Percentiles rank a stretch among this genome's conserved stretches.
Conservation (phyloP, 2,888 invertebrate species). For the Tiphia femorata region DNA sequence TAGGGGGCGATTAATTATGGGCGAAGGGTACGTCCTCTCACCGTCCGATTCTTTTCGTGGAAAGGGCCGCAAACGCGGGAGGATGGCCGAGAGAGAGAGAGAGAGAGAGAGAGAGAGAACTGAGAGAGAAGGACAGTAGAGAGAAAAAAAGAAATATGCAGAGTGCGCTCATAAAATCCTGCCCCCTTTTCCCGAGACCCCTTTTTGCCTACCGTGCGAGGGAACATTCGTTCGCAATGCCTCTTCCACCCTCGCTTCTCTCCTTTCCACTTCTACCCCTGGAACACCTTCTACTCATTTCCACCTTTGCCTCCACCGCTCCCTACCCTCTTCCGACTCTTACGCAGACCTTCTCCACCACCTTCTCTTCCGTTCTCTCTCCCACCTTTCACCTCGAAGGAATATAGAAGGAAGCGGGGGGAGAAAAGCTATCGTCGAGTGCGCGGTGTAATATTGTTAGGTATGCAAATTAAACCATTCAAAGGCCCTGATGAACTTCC, state of each 20-base stretch:
- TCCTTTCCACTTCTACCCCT: neutral
- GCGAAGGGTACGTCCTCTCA: too few relatives aligned
- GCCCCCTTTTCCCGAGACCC: neutral
- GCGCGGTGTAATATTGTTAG: conserved; percentile 47
- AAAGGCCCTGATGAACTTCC: conserved; percentile 49
- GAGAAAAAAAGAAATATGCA: too few relatives aligned
- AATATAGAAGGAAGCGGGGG: conserved; percentile 26
- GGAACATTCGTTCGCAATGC: neutral
- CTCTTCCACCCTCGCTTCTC: neutral
- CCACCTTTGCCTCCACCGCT: neutral
- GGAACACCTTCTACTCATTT: neutral
- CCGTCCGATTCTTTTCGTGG: too few relatives aligned
- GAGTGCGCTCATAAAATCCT: too few relatives aligned
- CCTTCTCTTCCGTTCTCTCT: too few relatives aligned
- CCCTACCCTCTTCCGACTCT: too few relatives aligned
- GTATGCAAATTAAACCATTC: conserved; percentile 53
- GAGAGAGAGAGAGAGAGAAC: too few relatives aligned
- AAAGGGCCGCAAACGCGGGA: too few relatives aligned
- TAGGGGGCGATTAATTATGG: too few relatives aligned
- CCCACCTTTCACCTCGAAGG: neutral
- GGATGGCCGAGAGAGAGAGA: too few relatives aligned
- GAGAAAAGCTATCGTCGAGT: conserved; percentile 42
- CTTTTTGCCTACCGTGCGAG: neutral
- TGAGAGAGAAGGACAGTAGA: too few relatives aligned
- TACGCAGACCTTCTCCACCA: too few relatives aligned